Conservation (phyloP, 2,888 invertebrate species). For the Steinernema hermaphroditum region DNA sequence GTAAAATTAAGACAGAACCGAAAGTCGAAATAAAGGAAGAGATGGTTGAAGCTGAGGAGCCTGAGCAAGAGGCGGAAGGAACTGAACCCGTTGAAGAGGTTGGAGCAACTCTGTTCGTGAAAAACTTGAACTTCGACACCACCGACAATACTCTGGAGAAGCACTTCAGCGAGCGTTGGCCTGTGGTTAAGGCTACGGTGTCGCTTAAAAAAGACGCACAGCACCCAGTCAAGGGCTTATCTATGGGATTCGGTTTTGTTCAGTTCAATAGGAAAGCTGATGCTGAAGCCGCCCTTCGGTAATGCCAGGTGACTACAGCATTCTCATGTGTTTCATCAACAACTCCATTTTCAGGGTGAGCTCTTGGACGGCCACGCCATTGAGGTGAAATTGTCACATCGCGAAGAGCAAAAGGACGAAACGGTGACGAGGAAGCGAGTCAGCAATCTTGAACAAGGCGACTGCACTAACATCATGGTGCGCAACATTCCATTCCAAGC, state of each 20-base stretch:
- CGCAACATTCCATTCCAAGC: constrained; percentile 90
- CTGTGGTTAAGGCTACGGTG: constrained; percentile 73
- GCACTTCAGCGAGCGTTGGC: constrained; percentile 75
- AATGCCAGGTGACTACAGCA: constrained; percentile 78
- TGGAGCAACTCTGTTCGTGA: constrained; percentile 80
- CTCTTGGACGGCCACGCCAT: constrained; percentile 83
- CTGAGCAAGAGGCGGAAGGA: constrained; percentile 14
- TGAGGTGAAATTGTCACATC: constrained; percentile 87
- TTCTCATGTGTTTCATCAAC: too few species aligned
- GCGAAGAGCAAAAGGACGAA: constrained; percentile 66
- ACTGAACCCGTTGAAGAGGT: too few species aligned
- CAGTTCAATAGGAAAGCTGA: constrained; percentile 77
- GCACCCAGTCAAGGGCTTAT: constrained; percentile 73
- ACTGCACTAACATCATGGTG: constrained; percentile 81
- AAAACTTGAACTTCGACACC: constrained; percentile 87
- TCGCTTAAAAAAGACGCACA: constrained; percentile 71
- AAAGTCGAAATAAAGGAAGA: constrained; percentile 62
- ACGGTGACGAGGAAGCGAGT: constrained; percentile 72
- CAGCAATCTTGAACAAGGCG: constrained; percentile 47
- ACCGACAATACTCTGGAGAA: constrained; percentile 76
- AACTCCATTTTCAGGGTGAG: constrained; percentile 69
- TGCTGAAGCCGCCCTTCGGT: constrained; percentile 82
- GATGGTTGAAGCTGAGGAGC: constrained; percentile 35
- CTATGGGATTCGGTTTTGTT: constrained; percentile 97
- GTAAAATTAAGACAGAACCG: neutral